Evolutionary conservation across 1,140 invertebrate genomes (phyloP), one percentile per base, ranked within the genome.

Genomic region (Saccostrea echinata): DNA sequence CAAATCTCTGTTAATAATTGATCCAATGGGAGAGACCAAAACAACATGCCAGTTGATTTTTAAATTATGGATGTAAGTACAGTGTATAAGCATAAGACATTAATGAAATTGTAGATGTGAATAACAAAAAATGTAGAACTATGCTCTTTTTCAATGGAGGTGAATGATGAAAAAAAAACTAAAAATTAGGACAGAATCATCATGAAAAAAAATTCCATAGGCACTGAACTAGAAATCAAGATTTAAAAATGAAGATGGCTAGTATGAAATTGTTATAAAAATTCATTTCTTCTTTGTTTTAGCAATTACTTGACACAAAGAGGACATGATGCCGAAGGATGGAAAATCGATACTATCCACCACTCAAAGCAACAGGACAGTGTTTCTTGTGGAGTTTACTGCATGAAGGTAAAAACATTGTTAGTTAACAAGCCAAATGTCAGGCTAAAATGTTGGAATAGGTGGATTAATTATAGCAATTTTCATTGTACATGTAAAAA

Each of bases 331-430:
- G 64, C 64, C 8, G 12, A 30, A 30, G 64, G 64, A 1, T 71
- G 64, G 64, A 71, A 71, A 71, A 71, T 71, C 13, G 64, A 71
- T 71, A 71, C 64, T 9, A 71, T 71, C 24, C 64, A 71, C 64
- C 64, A 71, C 64, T 71, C 27, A 3, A 71, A 71, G 24, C 64
- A 71, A 71, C 64, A 71, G 64, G 64, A 71, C 64, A 71, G 64
- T 71, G 64, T 71, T 71, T 71, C 64, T 27, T 71, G 64, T 30
- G 64, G 55, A 0, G 55, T 57, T 57, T 57, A 57, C 13, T 57
- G 55, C 13, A 57, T 57, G 55, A 57, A 21, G 13, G 13, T 18
- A 57, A 57, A 3, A 57, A 57, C 43, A 43, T n/a, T n/a, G n/a
- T n/a, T n/a, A n/a, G n/a, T n/a, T n/a, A n/a, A n/a, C n/a, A n/a